Base-by-base conservation (phyloP, 1,140 invertebrate genomes). In the Drosophila athabasca region DNA sequence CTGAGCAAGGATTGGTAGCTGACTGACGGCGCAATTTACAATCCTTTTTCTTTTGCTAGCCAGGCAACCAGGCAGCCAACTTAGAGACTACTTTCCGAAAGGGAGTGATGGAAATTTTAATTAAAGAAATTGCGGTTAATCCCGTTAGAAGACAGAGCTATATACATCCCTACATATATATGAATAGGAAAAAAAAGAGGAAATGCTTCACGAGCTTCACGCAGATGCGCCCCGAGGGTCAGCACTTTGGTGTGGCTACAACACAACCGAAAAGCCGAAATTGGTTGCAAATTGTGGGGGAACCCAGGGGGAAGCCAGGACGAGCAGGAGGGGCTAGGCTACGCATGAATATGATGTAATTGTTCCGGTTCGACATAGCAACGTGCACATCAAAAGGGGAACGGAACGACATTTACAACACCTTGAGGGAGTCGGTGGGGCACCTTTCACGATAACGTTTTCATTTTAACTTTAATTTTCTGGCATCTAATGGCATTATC, bases 91-190 rank as follows among this genome's bases (percentile, higher is more conserved):
- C 62, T 5, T 19, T 17, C 64, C 24, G 15, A 15, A 26, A 17
- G 70, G 45, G 49, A 67, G 60, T 85, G 77, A 78, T 69, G 64
- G 66, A 90, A 87, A 83, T 90, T 90, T 90, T 90, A 90, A 90
- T 90, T 90, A 90, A 89, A 90, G 82, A 90, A 90, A 90, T 90
- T 90, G 90, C 89, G 84, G 90, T 87, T 90, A 90, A 90, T 90
- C 77, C 76, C 80, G 84, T 85, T 90, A 82, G 68, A 71, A 73
- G 61, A 11, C 31, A 35, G 35, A 26, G 41, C 44, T 6, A 52
- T 19, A 19, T 19, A 46, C 41, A 54, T n/a, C n/a, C n/a, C n/a
- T n/a, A n/a, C n/a, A n/a, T n/a, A n/a, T n/a, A n/a, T 5, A 5
- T 26, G 24, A 0, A 26, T 5, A 26, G 24, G 24, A 31, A 75